phyloP scores from a whole-genome alignment of 2,888 invertebrate genomes.

The Trissolcus brochymenae region DNA sequence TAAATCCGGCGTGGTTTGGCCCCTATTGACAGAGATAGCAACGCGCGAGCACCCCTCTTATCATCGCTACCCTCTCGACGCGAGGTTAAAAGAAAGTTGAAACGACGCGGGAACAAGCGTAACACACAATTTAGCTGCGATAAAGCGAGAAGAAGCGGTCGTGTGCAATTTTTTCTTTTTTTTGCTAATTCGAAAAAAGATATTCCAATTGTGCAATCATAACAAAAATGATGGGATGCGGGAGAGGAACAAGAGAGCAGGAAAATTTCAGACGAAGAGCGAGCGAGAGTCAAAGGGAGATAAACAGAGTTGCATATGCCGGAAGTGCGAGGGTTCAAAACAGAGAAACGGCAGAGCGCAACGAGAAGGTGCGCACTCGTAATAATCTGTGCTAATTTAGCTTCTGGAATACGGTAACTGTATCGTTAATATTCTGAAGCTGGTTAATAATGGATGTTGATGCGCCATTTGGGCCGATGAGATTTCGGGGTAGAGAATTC shows the following conservation, averaged over 20 bases:
- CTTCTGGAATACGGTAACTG: conserved; percentile 75
- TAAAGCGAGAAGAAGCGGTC: conserved; percentile 30
- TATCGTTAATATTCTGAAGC: conserved; percentile 76
- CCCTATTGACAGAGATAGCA: conserved; percentile 43
- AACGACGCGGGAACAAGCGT: conserved; percentile 32
- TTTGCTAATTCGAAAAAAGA: conserved; percentile 37
- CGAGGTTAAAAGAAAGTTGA: conserved; percentile 40
- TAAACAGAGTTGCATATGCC: conserved; percentile 36
- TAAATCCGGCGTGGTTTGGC: conserved; percentile 65
- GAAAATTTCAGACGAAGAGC: neutral
- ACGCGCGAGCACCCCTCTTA: conserved; percentile 22
- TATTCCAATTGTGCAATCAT: conserved; percentile 47
- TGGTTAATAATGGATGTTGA: conserved; percentile 76
- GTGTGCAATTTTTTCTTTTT: conserved; percentile 14
- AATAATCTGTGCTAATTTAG: conserved; percentile 76
- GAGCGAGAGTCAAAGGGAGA: conserved; percentile 38
- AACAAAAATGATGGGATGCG: conserved; percentile 27
- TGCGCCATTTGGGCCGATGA: conserved; percentile 77
- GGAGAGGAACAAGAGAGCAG: conserved; percentile 18
- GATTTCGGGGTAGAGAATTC: conserved; percentile 73
- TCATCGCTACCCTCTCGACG: conserved; percentile 25
- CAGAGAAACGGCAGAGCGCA: conserved; percentile 37
- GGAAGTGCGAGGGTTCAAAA: conserved; percentile 65
- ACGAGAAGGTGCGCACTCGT: conserved; percentile 70
- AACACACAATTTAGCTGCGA: conserved; percentile 37